Evolutionary conservation across 2,888 invertebrate species (phyloP), one percentile per base, ranked within the genome.

Genomic region (Eilema sororculum): DNA sequence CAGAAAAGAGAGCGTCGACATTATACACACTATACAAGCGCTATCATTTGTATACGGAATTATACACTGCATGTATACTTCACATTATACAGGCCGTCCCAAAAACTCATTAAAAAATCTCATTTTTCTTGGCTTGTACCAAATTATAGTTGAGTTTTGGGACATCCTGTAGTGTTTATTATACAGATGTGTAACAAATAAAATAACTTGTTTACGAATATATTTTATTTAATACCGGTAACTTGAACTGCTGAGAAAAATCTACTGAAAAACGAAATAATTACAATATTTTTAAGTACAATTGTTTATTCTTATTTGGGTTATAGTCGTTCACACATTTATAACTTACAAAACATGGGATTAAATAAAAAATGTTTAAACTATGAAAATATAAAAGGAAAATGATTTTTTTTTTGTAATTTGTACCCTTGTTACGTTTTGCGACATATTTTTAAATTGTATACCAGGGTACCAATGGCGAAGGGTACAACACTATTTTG

Each of bases 251-350:
- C 67, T 68, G 66, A 57, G 46, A 66, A 69, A 46, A 68, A 64
- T 64, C 63, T 70, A 89, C 83, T 86, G 74, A 84, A 84, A 80
- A 79, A 79, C 73, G 78, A 77, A 76, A 84, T 82, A 25, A 65
- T 65, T 82, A 52, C 52, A n/a, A 52, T 52, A n/a, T n/a, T 52
- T 92, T 91, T 92, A 92, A 92, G 91, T 92, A 92, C 66, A 73
- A 73, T 75, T 52, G 9, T 52, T 77, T 71, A 75, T 71, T 73
- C 84, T 70, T 80, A 80, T 25, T 72, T 82, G 74, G 75, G 70
- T 72, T 61, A 74, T 70, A 76, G 83, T 77, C 78, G 73, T 76
- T 77, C 77, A 85, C 82, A 82, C 87, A 78, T 81, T 84, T 82
- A 82, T 76, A 79, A 78, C 78, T 83, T 83, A 87, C 67, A 84